Percentiles rank a stretch among this genome's conserved stretches.
Evolutionary conservation across 2,797 vertebrate species (phyloP).

Genomic region (Takifugu rubripes): DNA sequence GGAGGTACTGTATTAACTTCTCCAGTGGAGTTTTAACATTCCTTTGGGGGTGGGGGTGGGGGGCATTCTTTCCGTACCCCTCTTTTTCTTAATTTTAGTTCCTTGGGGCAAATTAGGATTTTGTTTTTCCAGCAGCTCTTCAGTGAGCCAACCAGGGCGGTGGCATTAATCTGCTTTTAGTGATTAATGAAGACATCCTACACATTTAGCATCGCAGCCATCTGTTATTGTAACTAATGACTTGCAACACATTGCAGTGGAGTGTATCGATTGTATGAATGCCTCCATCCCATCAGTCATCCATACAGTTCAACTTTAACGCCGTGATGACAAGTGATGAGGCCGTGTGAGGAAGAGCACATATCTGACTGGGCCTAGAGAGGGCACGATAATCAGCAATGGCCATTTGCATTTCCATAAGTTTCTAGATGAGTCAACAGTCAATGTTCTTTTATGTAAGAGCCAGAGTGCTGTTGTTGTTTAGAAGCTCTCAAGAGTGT

Average conservation of each 20-base stretch:
- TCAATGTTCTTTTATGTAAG: constrained; percentile 14
- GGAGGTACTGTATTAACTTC: constrained; percentile 51
- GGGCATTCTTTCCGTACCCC: constrained; percentile 3
- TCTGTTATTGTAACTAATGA: constrained; percentile 54
- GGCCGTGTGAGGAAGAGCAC: constrained; percentile 30
- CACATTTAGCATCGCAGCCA: constrained; percentile 45
- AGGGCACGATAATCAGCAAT: too few species aligned
- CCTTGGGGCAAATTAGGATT: constrained; percentile 37
- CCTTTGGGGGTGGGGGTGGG: constrained; percentile 9
- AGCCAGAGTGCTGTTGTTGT: neutral
- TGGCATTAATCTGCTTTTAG: constrained; percentile 50
- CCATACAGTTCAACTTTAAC: neutral
- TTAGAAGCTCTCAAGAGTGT: too few species aligned
- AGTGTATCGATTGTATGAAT: constrained; percentile 15
- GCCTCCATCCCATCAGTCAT: constrained; percentile 24
- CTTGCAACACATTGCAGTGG: constrained; percentile 26
- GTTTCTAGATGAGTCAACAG: constrained; percentile 10
- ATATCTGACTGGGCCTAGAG: constrained; percentile 16
- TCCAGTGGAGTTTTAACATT: constrained; percentile 21
- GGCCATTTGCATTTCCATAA: too few species aligned
- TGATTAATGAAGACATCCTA: constrained; percentile 50
- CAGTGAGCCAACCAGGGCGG: constrained; percentile 43
- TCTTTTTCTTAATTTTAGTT: constrained; percentile 27
- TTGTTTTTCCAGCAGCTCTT: constrained; percentile 55
- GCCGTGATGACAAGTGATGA: constrained; percentile 25